Conservation (phyloP, 2,113 vertebrate genomes). For the Empidonax traillii region DNA sequence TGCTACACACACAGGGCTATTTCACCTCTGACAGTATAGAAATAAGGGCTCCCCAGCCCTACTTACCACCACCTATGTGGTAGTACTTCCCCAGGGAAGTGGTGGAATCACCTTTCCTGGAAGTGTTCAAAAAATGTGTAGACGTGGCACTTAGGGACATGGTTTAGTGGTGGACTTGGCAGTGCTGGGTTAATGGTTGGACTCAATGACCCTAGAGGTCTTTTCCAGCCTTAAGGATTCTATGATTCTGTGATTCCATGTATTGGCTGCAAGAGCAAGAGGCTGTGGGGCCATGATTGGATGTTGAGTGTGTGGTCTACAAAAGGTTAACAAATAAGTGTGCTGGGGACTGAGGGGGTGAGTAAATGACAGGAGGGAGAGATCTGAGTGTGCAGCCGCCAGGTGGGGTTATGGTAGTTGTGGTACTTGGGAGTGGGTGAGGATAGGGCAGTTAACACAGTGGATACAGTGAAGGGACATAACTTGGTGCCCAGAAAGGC, state of each 20-base stretch:
- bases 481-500: not conserved
- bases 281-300: accelerated
- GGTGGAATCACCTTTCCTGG: not conserved
- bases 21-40: not conserved
- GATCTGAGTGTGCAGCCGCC: not conserved
- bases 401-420: accelerated
- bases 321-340: not conserved
- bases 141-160: not conserved
- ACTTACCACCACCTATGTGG: accelerated
- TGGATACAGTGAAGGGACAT: not conserved
- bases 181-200: not conserved
- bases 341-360: not conserved
- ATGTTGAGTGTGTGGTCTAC: not conserved
- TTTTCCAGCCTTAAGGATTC: not conserved
- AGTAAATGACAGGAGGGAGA: not conserved
- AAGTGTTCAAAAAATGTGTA: not conserved
- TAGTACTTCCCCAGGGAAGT: not conserved
- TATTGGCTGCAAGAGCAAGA: not conserved
- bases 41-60: not conserved
- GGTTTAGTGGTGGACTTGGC: not conserved
- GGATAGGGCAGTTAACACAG: not conserved
- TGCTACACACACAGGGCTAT: not conserved
- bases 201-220: not conserved
- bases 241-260: not conserved
- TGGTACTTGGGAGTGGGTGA: not conserved